These are phyloP conservation scores for Xylophagus ater DNA, from an alignment of 2,888 invertebrate species.

Conservation along the genomic window DNA sequence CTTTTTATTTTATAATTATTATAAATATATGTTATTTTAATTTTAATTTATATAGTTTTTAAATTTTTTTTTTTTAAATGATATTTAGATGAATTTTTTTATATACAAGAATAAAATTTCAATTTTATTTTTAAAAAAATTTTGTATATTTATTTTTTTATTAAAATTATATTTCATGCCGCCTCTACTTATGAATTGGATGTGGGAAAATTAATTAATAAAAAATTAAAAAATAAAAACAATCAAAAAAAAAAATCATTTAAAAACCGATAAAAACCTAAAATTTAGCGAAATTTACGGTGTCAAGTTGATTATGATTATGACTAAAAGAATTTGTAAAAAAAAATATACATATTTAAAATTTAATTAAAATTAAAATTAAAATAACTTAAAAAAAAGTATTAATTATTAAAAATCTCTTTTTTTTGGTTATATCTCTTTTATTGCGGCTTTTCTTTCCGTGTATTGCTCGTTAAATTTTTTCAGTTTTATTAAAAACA, in stretches of 20 bases:
- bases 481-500: no score
- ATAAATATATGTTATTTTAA: no score
- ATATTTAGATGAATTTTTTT: no score
- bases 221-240: constrained; percentile 6
- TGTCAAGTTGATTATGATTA: constrained; percentile 23
- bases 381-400: not conserved
- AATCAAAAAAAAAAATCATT: constrained; percentile 1
- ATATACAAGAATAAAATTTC: no score
- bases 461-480: no score
- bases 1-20: no score
- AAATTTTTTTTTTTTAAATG: no score
- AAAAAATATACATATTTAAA: not conserved
- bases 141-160: constrained; percentile 8
- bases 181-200: constrained; percentile 9
- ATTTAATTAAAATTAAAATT: not conserved
- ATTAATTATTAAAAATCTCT: no score
- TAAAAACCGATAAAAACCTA: no score
- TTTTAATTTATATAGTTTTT: no score
- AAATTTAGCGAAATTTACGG: constrained; percentile 20
- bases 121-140: not conserved
- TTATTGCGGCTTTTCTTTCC: no score
- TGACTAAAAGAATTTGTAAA: constrained; percentile 15
- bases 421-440: no score
- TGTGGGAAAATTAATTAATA: constrained; percentile 8
- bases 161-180: constrained; percentile 12